Base-by-base conservation (phyloP, 2,888 invertebrate genomes). In the Agonopterix arenella region DNA sequence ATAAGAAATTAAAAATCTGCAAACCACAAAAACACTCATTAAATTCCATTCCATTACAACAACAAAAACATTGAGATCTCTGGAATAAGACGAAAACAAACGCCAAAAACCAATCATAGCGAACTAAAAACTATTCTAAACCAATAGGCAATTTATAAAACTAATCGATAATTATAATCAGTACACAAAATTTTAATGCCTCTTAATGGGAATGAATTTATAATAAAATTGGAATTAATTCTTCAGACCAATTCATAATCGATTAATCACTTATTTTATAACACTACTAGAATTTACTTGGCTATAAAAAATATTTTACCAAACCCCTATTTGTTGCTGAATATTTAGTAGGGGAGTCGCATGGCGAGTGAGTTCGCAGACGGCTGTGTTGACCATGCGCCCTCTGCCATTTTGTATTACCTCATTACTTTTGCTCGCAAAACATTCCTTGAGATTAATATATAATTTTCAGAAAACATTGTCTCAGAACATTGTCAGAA, bases 181-280 rank as follows among this genome's bases (percentile, higher is more conserved):
- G 43, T 43, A 11, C 43, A 55, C 50, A 52, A 66, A 62, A 64
- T 58, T 64, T 73, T 78, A 79, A 79, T 78, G 79, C 80, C 64
- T 72, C 68, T 57, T 61, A 40, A 62, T 64, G 63, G 79, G 77
- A 80, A 79, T 80, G 76, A 69, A 60, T 51, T 51, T 58, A 56
- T 60, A 60, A 56, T 60, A 62, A 54, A 52, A 61, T 45, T 58
- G 56, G 60, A 61, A 60, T 60, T 43, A 40, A 46, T 46, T 51
- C 50, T 52, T 60, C 60, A 62, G 59, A 64, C 62, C 57, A 62
- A 64, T 58, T n/a, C 10, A n/a, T 28, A 28, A 28, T 28, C 28
- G 28, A 28, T 5, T 0, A 28, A 28, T 28, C 28, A 28, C 28
- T 28, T 7, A 28, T 28, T 7, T 28, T 28, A 28, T 7, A 4